phyloP scores from a whole-genome alignment of 30 jellyfish, hydroid and myxozoan species.

The Sanderia malayensis region DNA sequence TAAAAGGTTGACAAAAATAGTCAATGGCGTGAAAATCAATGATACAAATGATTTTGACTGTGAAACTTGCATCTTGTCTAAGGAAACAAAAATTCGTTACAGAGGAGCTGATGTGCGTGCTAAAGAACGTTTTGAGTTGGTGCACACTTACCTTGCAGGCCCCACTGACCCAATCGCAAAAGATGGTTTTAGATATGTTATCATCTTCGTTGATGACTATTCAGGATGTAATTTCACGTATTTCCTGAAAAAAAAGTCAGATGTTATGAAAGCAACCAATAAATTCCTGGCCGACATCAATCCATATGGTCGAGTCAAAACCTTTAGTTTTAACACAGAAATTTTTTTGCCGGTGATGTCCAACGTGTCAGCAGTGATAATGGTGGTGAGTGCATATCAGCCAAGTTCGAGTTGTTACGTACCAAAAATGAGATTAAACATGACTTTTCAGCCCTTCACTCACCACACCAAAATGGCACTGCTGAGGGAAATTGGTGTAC shows the following conservation, averaged over 20 bases:
- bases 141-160: conserved; percentile 58
- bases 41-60: conserved; percentile 16
- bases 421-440: conserved; percentile 25
- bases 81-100: conserved; percentile 10
- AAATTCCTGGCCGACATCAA: conserved; percentile 55
- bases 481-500: conserved; percentile 45
- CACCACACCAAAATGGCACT: conserved; percentile 72
- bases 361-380: conserved; percentile 14
- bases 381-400: conserved; percentile 38
- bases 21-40: conserved; percentile 59
- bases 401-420: conserved; percentile 20
- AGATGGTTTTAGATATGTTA: conserved; percentile 45
- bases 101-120: conserved; percentile 41
- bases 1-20: conserved; percentile 42
- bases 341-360: neutral
- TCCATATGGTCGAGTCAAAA: conserved; percentile 46
- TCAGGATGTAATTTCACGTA: conserved; percentile 5
- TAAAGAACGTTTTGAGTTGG: conserved; percentile 43
- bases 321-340: neutral
- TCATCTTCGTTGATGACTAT: conserved; percentile 19
- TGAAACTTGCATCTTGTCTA: conserved; percentile 30
- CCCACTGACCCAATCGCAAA: conserved; percentile 50
- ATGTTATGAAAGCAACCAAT: conserved; percentile 20
- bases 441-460: conserved; percentile 36
- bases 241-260: conserved; percentile 28